Base-by-base conservation (phyloP, 1,140 invertebrate genomes). In the Episyrphus balteatus region DNA sequence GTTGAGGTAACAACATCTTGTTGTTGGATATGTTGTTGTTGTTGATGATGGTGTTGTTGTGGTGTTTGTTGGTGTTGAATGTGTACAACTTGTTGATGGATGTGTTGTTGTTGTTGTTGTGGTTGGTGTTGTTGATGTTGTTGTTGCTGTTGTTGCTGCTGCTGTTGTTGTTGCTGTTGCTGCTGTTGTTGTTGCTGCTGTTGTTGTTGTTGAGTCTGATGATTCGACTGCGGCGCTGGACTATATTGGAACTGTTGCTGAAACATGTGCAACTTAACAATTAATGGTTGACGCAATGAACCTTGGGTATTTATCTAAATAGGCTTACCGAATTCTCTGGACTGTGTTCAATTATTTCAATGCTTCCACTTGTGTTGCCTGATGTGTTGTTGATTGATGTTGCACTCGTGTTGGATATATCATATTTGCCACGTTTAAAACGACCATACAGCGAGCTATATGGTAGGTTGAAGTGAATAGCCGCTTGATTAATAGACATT, bases 401-500 rank as follows among this genome's bases (percentile, higher is more conserved):
- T 44, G 59, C 58, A 43, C 56, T 62, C 7, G 55, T 58, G 41
- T 66, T 65, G 36, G 59, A 47, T 12, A 52, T 52, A 46, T 70
- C 69, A 53, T 71, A 71, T 56, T 78, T 84, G 57, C 83, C 84
- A 15, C 86, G 73, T 62, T 91, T 91, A 67, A 91, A 89, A 34
- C 88, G 76, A 1, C 88, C 88, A 59, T 91, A 92, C 12, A 92
- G 69, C 13, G 87, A 91, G 19, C 86, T 90, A 65, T 92, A 92
- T 19, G 88, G 88, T 55, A 92, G 71, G 70, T 91, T 91, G 64
- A 83, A 91, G 61, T 91, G 87, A 52, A 91, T 91, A n/a, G 88
- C 86, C 42, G 88, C 88, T 71, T 91, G 88, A 70, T 91, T 92
- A 57, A 92, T 91, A 51, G 86, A 89, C 87, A 92, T 90, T 57